phyloP scores from a whole-genome alignment of 1,140 invertebrate species.

The Pteromalus puparum region DNA sequence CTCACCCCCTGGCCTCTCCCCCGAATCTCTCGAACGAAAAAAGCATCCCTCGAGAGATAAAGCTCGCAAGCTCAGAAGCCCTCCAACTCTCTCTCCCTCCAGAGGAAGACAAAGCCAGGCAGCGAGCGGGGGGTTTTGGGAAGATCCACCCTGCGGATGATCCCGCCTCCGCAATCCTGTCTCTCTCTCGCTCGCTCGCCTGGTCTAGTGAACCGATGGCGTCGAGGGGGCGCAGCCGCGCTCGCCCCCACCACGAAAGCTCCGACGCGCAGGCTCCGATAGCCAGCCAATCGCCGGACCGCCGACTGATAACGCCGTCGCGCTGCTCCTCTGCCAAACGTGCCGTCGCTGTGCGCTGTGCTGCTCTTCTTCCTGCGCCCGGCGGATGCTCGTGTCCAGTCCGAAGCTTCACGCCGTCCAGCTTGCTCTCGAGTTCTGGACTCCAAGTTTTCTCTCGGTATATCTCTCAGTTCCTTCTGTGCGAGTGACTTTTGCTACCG shows the following conservation, averaged over 20 bases:
- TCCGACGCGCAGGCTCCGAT: constrained; percentile 72
- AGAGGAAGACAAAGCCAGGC: constrained; percentile 28
- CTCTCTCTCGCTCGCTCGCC: not conserved
- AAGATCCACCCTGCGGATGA: constrained; percentile 71
- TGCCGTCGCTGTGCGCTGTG: constrained; percentile 67
- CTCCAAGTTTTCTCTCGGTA: not conserved
- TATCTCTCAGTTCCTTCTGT: too few relatives aligned
- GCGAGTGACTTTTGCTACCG: too few relatives aligned
- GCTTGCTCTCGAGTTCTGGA: too few relatives aligned
- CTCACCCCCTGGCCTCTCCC: not conserved
- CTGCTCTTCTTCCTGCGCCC: constrained; percentile 56
- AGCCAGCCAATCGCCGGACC: constrained; percentile 74
- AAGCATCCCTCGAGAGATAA: not conserved
- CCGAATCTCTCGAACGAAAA: not conserved
- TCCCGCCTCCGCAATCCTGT: constrained; percentile 67
- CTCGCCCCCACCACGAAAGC: not conserved
- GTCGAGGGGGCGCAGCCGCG: constrained; percentile 44
- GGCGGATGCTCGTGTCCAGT: constrained; percentile 15
- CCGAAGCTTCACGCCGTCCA: not conserved
- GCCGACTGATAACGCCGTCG: constrained; percentile 73
- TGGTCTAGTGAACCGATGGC: constrained; percentile 34
- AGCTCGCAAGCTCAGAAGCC: not conserved
- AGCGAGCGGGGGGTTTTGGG: not conserved
- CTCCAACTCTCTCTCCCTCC: not conserved
- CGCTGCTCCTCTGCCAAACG: constrained; percentile 68